These are phyloP conservation scores for Ceyx margarethae DNA, from an alignment of 2,113 vertebrate species.

Conservation along the genomic window DNA sequence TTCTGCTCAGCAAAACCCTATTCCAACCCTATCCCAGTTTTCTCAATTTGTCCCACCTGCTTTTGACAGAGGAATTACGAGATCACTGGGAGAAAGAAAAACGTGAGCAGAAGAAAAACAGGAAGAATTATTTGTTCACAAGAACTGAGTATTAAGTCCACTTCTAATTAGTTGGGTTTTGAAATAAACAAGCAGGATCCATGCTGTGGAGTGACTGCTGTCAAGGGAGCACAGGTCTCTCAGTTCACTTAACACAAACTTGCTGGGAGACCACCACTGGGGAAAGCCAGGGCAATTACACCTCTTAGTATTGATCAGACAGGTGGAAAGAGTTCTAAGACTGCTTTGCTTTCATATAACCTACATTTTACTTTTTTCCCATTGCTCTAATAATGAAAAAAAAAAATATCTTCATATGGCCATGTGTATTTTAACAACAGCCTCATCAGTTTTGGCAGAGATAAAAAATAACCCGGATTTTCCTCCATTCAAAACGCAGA, in stretches of 20 bases:
- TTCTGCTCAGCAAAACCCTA: background rate
- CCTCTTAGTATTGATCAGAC: background rate
- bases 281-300: constrained; percentile 8
- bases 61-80: background rate
- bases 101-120: background rate
- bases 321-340: constrained; percentile 26
- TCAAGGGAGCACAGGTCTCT: background rate
- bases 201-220: constrained; percentile 3
- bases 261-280: background rate
- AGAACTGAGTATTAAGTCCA: background rate
- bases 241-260: background rate
- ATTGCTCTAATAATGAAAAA: background rate
- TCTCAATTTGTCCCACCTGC: background rate
- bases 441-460: background rate
- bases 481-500: background rate
- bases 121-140: background rate
- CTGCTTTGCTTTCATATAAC: background rate
- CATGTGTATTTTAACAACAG: background rate
- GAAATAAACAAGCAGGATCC: constrained; percentile 1
- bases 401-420: background rate
- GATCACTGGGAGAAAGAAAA: background rate
- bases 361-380: background rate
- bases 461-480: background rate
- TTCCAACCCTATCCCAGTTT: background rate
- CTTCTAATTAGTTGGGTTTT: background rate